phyloP scores from a whole-genome alignment of 2,888 invertebrate species.

The Cetonia aurata region DNA sequence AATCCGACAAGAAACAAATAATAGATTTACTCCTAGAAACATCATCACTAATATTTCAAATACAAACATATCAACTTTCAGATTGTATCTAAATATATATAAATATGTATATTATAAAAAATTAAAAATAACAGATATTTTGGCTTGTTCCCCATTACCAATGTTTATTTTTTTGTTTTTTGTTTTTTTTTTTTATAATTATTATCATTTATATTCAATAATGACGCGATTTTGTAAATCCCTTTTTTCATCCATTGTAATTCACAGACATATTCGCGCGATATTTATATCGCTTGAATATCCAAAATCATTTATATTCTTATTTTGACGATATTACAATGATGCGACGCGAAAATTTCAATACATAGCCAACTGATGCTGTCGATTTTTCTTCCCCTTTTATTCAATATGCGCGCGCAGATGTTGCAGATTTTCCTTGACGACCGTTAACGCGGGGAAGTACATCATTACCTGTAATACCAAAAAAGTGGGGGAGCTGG shows the following conservation, averaged over 20 bases:
- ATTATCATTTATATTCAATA: slow-evolving; percentile 17
- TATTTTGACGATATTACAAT: slow-evolving; percentile 6
- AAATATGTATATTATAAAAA: slow-evolving; percentile 66
- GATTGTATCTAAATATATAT: slow-evolving; percentile 66
- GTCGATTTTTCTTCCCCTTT: neutral
- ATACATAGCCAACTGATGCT: slow-evolving; percentile 1
- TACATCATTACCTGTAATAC: slow-evolving; percentile 58
- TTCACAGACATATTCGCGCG: neutral
- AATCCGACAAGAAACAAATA: slow-evolving; percentile 9
- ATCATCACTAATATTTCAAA: slow-evolving; percentile 39
- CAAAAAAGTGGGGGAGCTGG: slow-evolving; percentile 61
- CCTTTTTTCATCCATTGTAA: slow-evolving; percentile 8
- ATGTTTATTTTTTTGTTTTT: slow-evolving; percentile 55
- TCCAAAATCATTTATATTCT: neutral
- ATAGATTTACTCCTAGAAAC: slow-evolving; percentile 19
- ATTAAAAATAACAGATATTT: slow-evolving; percentile 82
- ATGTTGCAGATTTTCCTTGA: too few species aligned
- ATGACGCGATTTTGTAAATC: slow-evolving; percentile 15
- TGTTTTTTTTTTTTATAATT: slow-evolving; percentile 28
- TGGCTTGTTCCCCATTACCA: slow-evolving; percentile 87
- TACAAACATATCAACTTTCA: slow-evolving; percentile 55
- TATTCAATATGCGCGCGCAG: too few species aligned
- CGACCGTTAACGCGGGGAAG: neutral
- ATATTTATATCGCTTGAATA: slow-evolving; percentile 7
- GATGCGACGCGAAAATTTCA: neutral